phyloP scores from a whole-genome alignment of 2,113 vertebrate genomes.

The Saiga tatarica region DNA sequence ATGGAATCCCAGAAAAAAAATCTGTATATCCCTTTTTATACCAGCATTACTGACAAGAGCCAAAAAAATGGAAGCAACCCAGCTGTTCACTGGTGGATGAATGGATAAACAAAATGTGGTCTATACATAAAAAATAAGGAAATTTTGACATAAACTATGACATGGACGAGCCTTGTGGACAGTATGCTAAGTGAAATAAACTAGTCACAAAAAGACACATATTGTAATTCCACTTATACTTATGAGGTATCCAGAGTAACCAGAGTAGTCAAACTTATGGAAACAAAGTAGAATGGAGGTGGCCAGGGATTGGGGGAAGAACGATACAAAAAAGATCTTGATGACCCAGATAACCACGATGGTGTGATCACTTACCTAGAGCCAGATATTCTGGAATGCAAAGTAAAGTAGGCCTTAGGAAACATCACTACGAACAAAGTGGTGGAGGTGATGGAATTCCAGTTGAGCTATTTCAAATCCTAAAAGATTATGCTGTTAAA shows the following conservation, averaged over 20 bases:
- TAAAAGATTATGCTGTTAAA: not conserved
- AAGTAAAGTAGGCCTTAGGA: not conserved
- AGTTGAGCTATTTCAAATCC: not conserved
- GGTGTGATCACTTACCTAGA: not conserved
- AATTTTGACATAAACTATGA: not conserved
- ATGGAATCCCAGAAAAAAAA: not conserved
- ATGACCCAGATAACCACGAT: not conserved
- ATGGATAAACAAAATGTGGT: not conserved
- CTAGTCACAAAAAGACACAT: not conserved
- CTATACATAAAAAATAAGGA: not conserved
- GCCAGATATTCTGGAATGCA: not conserved
- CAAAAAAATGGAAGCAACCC: not conserved
- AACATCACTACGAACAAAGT: not conserved
- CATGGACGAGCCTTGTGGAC: not conserved
- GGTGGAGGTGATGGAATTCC: not conserved
- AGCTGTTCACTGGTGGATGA: not conserved
- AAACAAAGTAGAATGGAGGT: not conserved
- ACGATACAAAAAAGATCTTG: not conserved
- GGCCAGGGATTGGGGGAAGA: not conserved
- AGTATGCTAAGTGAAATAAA: not conserved
- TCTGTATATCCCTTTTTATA: not conserved
- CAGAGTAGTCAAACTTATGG: not conserved
- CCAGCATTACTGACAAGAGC: not conserved
- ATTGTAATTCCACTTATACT: not conserved
- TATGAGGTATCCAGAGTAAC: not conserved